Conservation (phyloP, 1,140 invertebrate species). For the Latrodectus geometricus region DNA sequence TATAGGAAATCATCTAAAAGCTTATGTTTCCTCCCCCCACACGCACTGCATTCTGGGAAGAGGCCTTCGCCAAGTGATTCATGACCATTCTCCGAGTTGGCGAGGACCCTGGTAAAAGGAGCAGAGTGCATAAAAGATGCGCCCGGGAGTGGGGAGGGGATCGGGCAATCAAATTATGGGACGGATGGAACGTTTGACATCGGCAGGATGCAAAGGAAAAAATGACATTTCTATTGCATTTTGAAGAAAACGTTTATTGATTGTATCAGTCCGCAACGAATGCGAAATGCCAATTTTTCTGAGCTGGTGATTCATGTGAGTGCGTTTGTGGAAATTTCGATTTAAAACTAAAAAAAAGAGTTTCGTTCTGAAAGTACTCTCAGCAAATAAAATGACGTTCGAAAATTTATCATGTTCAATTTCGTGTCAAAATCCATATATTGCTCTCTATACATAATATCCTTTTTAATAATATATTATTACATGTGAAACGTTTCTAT, state of each 20-base stretch:
- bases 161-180: constrained; percentile 43
- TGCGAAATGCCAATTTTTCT: background rate
- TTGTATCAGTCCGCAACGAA: constrained; percentile 3
- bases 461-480: too few relatives aligned
- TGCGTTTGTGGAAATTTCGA: too few relatives aligned
- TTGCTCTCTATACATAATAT: too few relatives aligned
- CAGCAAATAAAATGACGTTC: too few relatives aligned
- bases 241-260: constrained; percentile 48
- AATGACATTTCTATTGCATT: constrained; percentile 56
- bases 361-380: too few relatives aligned
- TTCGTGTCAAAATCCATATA: too few relatives aligned
- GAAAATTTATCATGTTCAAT: too few relatives aligned
- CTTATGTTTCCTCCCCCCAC: constrained; percentile 22
- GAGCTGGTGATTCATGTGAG: background rate
- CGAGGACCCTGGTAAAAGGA: constrained; percentile 30
- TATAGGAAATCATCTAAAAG: constrained; percentile 59
- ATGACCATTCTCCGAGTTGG: constrained; percentile 6
- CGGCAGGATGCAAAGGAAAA: background rate
- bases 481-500: too few relatives aligned
- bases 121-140: background rate
- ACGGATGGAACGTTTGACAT: constrained; percentile 49
- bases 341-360: too few relatives aligned
- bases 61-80: constrained; percentile 34
- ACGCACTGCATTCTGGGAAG: background rate
- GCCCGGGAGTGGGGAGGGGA: background rate